phyloP scores from a whole-genome alignment of 2,797 vertebrate genomes.

The Melanotaenia nigrans region DNA sequence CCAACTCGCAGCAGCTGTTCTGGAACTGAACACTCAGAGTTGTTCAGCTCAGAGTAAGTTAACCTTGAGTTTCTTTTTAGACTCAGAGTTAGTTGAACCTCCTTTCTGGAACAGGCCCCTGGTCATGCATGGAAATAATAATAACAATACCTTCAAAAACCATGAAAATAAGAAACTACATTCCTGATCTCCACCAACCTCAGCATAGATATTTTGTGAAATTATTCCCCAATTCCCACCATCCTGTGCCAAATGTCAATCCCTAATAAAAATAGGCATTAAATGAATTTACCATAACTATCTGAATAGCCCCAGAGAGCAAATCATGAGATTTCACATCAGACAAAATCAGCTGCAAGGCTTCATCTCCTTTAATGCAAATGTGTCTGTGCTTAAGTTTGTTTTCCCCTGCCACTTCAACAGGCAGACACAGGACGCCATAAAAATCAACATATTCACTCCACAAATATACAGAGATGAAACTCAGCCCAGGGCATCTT shows the following conservation, averaged over 20 bases:
- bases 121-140: too few relatives aligned
- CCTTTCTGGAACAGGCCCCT: too few relatives aligned
- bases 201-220: slow-evolving; percentile 5
- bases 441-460: slow-evolving; percentile 67
- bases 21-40: too few relatives aligned
- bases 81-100: too few relatives aligned
- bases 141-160: too few relatives aligned
- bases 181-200: too few relatives aligned
- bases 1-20: too few relatives aligned
- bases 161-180: too few relatives aligned
- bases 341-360: slow-evolving; percentile 32
- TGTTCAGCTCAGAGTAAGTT: too few relatives aligned
- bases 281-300: slow-evolving; percentile 23
- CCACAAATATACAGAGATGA: slow-evolving; percentile 68
- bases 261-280: background rate
- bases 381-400: slow-evolving; percentile 38
- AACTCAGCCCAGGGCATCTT: slow-evolving; percentile 73
- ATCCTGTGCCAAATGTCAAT: too few relatives aligned
- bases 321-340: slow-evolving; percentile 39
- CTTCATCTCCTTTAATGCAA: slow-evolving; percentile 47
- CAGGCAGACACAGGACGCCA: slow-evolving; percentile 41
- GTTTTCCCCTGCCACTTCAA: slow-evolving; percentile 45
- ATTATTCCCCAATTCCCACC: too few relatives aligned
- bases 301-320: slow-evolving; percentile 30
- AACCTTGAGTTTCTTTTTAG: too few relatives aligned